Base-by-base conservation (phyloP, 1,140 invertebrate species). In the Leguminivora glycinivorella region DNA sequence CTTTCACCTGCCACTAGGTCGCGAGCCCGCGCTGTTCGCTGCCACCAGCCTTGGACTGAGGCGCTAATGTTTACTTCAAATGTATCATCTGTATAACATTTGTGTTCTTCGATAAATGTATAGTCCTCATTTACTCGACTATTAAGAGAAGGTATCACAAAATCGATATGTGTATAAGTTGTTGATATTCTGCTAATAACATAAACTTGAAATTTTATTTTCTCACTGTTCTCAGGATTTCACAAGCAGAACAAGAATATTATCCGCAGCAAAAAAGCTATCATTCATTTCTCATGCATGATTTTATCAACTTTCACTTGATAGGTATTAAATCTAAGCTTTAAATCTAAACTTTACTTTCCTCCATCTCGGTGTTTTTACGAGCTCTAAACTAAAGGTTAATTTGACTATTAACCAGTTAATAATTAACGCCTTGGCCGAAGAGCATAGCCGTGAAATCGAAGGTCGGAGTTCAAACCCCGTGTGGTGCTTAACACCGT, bases 1-100 rank as follows among this genome's bases (percentile, higher is more conserved):
- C 47, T 52, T 52, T 52, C 47, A 52, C 47, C 47, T 52, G 47
- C 47, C 47, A 52, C 47, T 52, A 52, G 47, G 47, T 52, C 47
- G 47, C 47, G 47, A 1, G 47, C 19, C 47, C 17, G 40, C n/a
- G 40, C 40, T 43, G 40, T n/a, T 12, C 14, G 40, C 47, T 52
- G 47, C 6, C n/a, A 52, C 19, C 17, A 52, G 47, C 19, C 47
- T 52, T 52, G 47, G 47, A 22, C 19, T 47, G n/a, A 17, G 14
- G 14, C n/a, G 6, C 43, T 47, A 47, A n/a, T 17, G 47, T 52
- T 52, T 52, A 2, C 10, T 38, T 38, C 34, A 38, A 38, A 38
- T 38, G 34, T 2, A 38, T 38, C 34, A 38, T 38, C 34, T 12
- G 34, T 38, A 38, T 38, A 38, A 3, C 34, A 38, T 14, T 38